Percentiles rank a stretch among this genome's conserved stretches.
Evolutionary conservation across 2,888 invertebrate species (phyloP).

Genomic region (Rosalia funebris): DNA sequence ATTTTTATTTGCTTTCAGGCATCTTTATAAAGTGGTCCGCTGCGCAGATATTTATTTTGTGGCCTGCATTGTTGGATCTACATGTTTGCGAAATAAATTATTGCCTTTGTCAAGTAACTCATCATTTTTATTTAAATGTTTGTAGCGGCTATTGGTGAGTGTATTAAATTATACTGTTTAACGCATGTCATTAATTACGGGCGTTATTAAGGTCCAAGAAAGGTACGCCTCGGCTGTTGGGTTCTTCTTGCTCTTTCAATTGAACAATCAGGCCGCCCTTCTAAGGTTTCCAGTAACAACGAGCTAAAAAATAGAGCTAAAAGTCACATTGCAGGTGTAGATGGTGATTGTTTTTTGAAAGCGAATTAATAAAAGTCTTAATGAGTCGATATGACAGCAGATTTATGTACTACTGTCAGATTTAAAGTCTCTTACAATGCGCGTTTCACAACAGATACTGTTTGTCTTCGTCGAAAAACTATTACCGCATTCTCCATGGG

Average conservation of each 20-base stretch:
- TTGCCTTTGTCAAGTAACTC: constrained; percentile 34
- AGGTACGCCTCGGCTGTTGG: neutral
- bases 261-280: too few species aligned
- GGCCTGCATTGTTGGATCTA: constrained; percentile 48
- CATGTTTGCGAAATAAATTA: constrained; percentile 42
- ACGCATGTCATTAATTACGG: constrained; percentile 9
- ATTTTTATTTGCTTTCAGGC: too few species aligned
- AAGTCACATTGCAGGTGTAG: neutral
- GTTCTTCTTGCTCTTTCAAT: too few species aligned
- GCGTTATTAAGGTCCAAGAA: neutral
- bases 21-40: constrained; percentile 52
- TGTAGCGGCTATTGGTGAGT: constrained; percentile 20
- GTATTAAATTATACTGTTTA: constrained; percentile 21
- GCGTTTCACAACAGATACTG: neutral
- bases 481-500: neutral
- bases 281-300: too few species aligned
- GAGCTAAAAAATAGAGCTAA: neutral
- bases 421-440: too few species aligned
- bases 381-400: neutral
- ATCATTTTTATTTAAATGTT: constrained; percentile 24
- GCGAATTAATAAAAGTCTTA: neutral
- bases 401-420: neutral
- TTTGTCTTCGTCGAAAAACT: neutral
- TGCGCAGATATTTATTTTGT: constrained; percentile 53
- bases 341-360: neutral